Evolutionary conservation across 2,888 invertebrate species (phyloP).

Genomic region (Platycheirus albimanus): DNA sequence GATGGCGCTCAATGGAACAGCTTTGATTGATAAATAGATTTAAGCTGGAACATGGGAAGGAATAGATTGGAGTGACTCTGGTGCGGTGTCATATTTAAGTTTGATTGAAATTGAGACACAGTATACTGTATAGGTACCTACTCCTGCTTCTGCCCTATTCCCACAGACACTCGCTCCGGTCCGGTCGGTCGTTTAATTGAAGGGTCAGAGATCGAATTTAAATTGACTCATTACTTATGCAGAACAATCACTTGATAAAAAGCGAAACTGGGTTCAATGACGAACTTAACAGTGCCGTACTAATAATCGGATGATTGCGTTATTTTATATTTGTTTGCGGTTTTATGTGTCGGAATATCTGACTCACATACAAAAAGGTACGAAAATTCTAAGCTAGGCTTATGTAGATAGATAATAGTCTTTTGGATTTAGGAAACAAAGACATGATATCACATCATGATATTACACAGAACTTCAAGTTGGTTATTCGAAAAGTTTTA

Average conservation of each 20-base stretch:
- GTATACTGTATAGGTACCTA: no score
- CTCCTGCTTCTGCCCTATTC: conserved; percentile 25
- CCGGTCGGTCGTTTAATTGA: conserved; percentile 49
- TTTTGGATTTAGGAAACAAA: no score
- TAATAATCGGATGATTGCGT: no score
- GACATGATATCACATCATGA: no score
- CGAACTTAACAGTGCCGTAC: conserved; percentile 15
- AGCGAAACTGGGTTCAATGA: conserved; percentile 53
- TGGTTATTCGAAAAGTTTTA: no score
- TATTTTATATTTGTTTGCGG: no score
- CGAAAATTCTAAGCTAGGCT: no score
- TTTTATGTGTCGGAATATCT: no score
- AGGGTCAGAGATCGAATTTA: conserved; percentile 75
- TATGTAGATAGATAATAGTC: no score
- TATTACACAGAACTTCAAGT: no score
- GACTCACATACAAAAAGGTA: no score
- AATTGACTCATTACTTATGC: conserved; percentile 77
- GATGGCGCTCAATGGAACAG: not conserved
- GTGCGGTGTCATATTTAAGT: conserved; percentile 38
- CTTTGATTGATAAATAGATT: conserved; percentile 11
- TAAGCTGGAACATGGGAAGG: not conserved
- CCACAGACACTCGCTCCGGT: conserved; percentile 41
- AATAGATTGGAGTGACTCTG: not conserved
- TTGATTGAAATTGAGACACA: conserved; percentile 43
- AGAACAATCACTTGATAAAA: conserved; percentile 53